A percentile compares a stretch with the other conserved stretches of the same genome.
Evolutionary conservation across 2,888 invertebrate genomes (phyloP).

Genomic region (Acrocyrtus sp.): DNA sequence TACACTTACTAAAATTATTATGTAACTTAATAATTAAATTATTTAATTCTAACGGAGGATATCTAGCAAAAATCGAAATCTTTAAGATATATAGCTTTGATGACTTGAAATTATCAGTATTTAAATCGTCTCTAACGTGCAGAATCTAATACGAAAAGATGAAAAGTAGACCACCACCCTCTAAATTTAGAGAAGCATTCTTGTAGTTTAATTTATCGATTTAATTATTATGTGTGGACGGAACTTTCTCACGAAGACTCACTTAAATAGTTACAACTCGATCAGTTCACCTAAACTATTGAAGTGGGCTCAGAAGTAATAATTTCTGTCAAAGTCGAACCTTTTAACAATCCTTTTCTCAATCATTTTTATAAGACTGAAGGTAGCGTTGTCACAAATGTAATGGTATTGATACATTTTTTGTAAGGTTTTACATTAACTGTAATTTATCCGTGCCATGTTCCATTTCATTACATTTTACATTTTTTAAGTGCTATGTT

Average conservation of each 20-base stretch:
- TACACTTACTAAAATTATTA: no score
- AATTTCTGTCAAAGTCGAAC: neutral
- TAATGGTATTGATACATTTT: slow-evolving; percentile 3
- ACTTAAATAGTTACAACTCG: neutral
- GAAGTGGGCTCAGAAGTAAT: neutral
- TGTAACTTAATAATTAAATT: no score
- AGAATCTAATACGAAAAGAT: neutral
- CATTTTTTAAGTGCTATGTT: neutral
- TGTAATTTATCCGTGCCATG: slow-evolving; percentile 6
- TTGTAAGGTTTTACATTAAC: neutral
- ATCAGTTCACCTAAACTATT: neutral
- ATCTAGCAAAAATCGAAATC: no score
- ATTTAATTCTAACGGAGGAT: no score
- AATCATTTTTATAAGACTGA: slow-evolving; percentile 40
- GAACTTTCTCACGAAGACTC: neutral
- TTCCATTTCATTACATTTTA: slow-evolving; percentile 12
- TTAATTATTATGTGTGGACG: neutral
- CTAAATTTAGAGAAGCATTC: no score
- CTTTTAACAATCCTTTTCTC: slow-evolving; percentile 17
- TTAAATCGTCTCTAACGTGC: slow-evolving; percentile 5
- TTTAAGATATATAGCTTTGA: slow-evolving; percentile 15
- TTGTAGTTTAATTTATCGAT: neutral
- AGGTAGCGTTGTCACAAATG: slow-evolving; percentile 30
- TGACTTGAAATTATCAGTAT: slow-evolving; percentile 48
- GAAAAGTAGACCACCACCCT: no score